A percentile compares a stretch with the other conserved stretches of the same genome.
These are phyloP conservation scores for Pitangus sulphuratus DNA, from an alignment of 2,797 vertebrate genomes.

Conservation along the genomic window DNA sequence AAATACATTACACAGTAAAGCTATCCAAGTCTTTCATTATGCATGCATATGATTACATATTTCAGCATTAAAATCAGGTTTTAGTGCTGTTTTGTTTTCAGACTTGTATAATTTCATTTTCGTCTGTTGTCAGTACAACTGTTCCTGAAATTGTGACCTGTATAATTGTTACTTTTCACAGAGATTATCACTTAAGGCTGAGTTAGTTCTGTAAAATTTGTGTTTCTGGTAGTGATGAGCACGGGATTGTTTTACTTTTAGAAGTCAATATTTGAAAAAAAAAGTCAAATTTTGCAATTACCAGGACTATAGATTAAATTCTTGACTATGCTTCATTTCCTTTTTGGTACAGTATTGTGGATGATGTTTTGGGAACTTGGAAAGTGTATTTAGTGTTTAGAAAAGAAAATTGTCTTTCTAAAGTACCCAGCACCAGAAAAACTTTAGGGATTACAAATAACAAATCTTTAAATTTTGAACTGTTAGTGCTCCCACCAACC, in stretches of 20 bases:
- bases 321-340: background rate
- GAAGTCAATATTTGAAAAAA: background rate
- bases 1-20: background rate
- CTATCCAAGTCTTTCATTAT: background rate
- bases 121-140: background rate
- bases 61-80: background rate
- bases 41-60: rapidly evolving
- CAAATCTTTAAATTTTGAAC: background rate
- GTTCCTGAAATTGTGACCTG: background rate
- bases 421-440: background rate
- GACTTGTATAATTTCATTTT: background rate
- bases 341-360: background rate
- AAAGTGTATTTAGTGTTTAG: background rate
- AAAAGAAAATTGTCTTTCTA: background rate
- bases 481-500: rapidly evolving
- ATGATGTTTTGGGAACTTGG: background rate
- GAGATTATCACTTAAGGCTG: background rate
- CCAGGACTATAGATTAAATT: background rate
- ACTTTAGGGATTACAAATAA: background rate
- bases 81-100: background rate
- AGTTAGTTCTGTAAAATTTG: background rate
- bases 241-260: background rate
- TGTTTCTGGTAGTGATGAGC: background rate
- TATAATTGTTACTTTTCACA: background rate
- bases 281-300: background rate